Conservation (phyloP, 2,113 vertebrate species). For the Callorhinus ursinus region DNA sequence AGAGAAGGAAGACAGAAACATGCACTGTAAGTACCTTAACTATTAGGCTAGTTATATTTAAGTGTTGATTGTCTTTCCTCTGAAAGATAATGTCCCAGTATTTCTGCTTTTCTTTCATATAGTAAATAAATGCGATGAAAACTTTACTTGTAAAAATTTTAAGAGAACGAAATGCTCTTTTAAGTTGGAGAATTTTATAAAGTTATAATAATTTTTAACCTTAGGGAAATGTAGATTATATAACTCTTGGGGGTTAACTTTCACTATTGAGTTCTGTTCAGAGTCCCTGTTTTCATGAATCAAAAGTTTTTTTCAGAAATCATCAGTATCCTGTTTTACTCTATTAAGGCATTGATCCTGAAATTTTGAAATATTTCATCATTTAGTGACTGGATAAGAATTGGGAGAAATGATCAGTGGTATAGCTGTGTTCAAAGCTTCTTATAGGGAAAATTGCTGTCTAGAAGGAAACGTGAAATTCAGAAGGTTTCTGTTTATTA, state of each 20-base stretch:
- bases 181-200: slow-evolving; percentile 15
- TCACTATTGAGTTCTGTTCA: slow-evolving; percentile 11
- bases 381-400: not conserved
- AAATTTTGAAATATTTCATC: slow-evolving; percentile 23
- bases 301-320: not conserved
- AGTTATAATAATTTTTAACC: not conserved
- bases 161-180: not conserved
- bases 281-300: slow-evolving; percentile 2
- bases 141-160: not conserved
- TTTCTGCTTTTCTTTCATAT: not conserved
- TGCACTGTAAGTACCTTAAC: slow-evolving; percentile 91
- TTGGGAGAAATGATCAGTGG: not conserved
- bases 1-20: slow-evolving; percentile 95
- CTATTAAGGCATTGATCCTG: not conserved
- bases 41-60: not conserved
- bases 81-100: slow-evolving; percentile 19
- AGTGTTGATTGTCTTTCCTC: not conserved
- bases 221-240: not conserved
- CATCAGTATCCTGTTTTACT: not conserved
- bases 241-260: not conserved
- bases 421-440: not conserved
- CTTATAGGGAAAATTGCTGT: not conserved
- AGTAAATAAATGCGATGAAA: not conserved
- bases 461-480: not conserved
- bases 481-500: not conserved